A percentile compares a stretch with the other conserved stretches of the same genome.
phyloP scores from a whole-genome alignment of 2,797 vertebrate genomes.

The Pelodytes ibericus region DNA sequence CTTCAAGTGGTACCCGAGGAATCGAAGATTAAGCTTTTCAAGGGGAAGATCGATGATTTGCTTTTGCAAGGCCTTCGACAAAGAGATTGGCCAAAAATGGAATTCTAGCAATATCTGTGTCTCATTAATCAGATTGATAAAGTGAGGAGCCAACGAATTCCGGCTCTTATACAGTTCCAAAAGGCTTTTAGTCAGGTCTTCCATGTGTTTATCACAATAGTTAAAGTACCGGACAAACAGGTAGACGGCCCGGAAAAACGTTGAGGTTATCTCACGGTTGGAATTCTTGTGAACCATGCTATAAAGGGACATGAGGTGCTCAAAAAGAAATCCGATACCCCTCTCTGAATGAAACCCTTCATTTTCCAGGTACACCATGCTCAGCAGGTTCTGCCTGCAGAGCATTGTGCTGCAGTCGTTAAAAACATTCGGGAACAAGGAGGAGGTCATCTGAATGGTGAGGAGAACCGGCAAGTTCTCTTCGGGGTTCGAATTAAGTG shows the following conservation, averaged over 20 bases:
- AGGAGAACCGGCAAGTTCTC: constrained; percentile 82
- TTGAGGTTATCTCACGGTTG: constrained; percentile 70
- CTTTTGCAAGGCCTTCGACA: constrained; percentile 72
- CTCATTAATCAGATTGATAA: constrained; percentile 77
- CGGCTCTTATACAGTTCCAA: constrained; percentile 74
- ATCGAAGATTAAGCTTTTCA: constrained; percentile 57
- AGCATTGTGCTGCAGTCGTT: constrained; percentile 79
- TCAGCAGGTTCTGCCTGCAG: constrained; percentile 78
- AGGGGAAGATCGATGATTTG: constrained; percentile 66
- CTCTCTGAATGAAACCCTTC: constrained; percentile 66
- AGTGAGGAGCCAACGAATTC: constrained; percentile 75
- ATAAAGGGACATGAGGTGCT: constrained; percentile 72
- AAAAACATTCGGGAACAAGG: constrained; percentile 80
- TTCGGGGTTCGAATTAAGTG: constrained; percentile 72
- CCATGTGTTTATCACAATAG: constrained; percentile 62
- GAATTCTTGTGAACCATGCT: constrained; percentile 69
- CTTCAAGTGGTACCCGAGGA: constrained; percentile 79
- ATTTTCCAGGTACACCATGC: constrained; percentile 79
- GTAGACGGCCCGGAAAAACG: constrained; percentile 80
- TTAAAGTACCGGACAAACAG: constrained; percentile 78
- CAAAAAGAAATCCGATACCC: constrained; percentile 72
- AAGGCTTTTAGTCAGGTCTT: constrained; percentile 68
- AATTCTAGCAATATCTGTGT: constrained; percentile 68
- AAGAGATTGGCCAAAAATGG: constrained; percentile 66
- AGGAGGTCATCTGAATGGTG: constrained; percentile 70